Conservation (phyloP, 2,888 invertebrate genomes). For the Junonia oenone region DNA sequence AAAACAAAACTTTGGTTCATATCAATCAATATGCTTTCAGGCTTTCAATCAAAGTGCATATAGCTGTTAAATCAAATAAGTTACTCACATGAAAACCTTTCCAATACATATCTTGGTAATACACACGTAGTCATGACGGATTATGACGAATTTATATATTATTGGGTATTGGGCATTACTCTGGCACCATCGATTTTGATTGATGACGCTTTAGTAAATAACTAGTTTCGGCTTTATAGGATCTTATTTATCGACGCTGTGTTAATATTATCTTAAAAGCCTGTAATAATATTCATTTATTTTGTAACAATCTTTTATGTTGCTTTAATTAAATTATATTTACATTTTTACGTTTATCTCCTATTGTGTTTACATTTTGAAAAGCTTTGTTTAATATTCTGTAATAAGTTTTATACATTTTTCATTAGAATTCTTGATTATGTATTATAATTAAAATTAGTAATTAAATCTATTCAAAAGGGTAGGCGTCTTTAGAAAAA, state of each 20-base stretch:
- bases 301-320: not conserved
- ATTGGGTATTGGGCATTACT: slow-evolving; percentile 22
- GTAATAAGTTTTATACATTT: no score
- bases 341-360: not conserved
- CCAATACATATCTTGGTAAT: slow-evolving; percentile 31
- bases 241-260: slow-evolving; percentile 16
- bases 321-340: not conserved
- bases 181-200: slow-evolving; percentile 46
- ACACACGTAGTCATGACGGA: slow-evolving; percentile 47
- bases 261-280: not conserved
- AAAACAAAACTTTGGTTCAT: not conserved
- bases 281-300: not conserved
- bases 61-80: slow-evolving; percentile 7
- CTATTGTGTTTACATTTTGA: no score
- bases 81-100: slow-evolving; percentile 14
- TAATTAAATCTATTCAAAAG: no score
- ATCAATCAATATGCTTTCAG: not conserved
- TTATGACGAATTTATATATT: slow-evolving; percentile 52
- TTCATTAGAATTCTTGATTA: no score
- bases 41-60: not conserved
- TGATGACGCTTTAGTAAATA: slow-evolving; percentile 40
- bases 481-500: no score
- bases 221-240: slow-evolving; percentile 18
- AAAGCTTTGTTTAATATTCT: no score
- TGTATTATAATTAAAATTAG: no score